A percentile compares a stretch with the other conserved stretches of the same genome.
phyloP scores from a whole-genome alignment of 23 tunicate species.

The Botrylloides violaceus region DNA sequence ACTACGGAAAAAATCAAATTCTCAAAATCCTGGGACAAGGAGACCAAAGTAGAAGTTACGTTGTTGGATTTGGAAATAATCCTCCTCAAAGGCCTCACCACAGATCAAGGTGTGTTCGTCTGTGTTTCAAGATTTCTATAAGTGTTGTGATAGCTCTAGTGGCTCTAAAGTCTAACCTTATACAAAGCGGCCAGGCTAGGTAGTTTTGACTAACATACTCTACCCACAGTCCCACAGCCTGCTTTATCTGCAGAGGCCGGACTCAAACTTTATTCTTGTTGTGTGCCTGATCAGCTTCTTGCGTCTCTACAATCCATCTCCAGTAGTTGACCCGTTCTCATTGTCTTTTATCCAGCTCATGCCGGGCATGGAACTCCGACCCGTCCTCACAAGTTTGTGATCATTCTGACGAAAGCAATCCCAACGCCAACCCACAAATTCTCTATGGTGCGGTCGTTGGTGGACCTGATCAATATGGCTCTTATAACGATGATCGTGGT shows the following conservation, averaged over 20 bases:
- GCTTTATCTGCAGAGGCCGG: too few relatives aligned
- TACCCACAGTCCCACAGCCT: too few relatives aligned
- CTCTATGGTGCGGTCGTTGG: constrained; percentile 97
- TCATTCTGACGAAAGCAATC: constrained; percentile 20
- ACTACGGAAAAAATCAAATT: constrained; percentile 61
- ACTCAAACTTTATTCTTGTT: too few relatives aligned
- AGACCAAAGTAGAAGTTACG: constrained; percentile 37
- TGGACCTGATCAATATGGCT: constrained; percentile 60
- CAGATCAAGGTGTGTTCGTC: constrained; percentile 60
- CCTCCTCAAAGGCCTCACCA: constrained; percentile 89
- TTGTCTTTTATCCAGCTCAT: constrained; percentile 36
- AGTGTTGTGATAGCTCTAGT: too few relatives aligned
- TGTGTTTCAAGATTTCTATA: too few relatives aligned
- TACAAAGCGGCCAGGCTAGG: too few relatives aligned
- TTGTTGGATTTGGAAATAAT: constrained; percentile 49
- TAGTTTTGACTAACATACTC: too few relatives aligned
- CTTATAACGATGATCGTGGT: constrained; percentile 57
- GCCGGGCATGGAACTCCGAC: constrained; percentile 50
- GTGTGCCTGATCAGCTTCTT: too few relatives aligned
- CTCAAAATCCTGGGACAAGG: constrained; percentile 76
- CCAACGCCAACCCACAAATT: constrained; percentile 63
- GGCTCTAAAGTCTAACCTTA: too few relatives aligned
- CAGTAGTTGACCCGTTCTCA: too few relatives aligned
- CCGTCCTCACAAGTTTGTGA: constrained; percentile 19
- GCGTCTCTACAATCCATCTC: too few relatives aligned